phyloP scores from a whole-genome alignment of 2,797 vertebrate species.

The Myripristis jacobus region DNA sequence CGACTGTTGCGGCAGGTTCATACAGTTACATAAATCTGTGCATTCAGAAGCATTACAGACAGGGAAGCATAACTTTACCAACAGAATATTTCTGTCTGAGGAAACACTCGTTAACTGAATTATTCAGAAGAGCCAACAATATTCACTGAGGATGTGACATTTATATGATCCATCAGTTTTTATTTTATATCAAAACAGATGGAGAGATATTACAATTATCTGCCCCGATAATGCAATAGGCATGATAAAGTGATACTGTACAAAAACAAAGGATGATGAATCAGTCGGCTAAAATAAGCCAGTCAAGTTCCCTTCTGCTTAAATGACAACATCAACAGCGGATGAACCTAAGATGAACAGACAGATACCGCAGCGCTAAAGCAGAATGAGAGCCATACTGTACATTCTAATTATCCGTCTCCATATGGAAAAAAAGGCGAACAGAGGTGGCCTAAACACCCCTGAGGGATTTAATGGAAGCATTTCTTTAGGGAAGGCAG shows the following conservation, averaged over 20 bases:
- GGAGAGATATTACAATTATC: constrained; percentile 31
- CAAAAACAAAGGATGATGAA: constrained; percentile 46
- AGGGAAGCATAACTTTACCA: constrained; percentile 9
- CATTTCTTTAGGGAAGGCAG: constrained; percentile 15
- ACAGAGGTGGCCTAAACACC: constrained; percentile 25
- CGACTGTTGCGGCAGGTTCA: constrained; percentile 4
- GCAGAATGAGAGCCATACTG: constrained; percentile 18
- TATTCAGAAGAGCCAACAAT: neutral
- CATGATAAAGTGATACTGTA: constrained; percentile 47
- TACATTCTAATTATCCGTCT: constrained; percentile 22
- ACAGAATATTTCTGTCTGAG: constrained; percentile 2
- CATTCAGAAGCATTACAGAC: constrained; percentile 7
- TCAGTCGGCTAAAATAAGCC: constrained; percentile 22
- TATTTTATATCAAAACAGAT: constrained; percentile 49
- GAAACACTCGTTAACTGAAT: constrained; percentile 8
- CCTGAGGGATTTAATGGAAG: constrained; percentile 30
- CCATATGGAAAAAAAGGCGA: constrained; percentile 35
- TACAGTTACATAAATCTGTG: constrained; percentile 2
- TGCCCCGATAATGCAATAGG: constrained; percentile 37
- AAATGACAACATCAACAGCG: constrained; percentile 44
- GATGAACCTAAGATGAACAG: constrained; percentile 33
- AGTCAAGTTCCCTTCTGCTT: constrained; percentile 31
- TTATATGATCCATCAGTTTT: constrained; percentile 11
- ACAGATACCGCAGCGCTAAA: constrained; percentile 34
- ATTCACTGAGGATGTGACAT: constrained; percentile 35